Base-by-base conservation (phyloP, 2,888 invertebrate genomes). In the Helicoverpa assulta region DNA sequence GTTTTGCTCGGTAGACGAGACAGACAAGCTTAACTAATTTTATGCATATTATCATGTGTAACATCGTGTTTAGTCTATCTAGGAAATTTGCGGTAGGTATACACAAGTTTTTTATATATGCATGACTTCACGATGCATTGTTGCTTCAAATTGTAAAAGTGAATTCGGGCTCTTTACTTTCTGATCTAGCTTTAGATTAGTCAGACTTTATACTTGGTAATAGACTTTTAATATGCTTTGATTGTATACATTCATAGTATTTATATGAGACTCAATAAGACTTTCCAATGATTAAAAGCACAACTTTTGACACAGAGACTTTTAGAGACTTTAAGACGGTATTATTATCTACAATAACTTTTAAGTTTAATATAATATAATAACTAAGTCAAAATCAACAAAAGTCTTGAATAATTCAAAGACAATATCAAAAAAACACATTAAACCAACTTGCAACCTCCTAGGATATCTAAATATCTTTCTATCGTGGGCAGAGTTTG, bases 1-100 rank as follows among this genome's bases (percentile, higher is more conserved):
- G 64, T 68, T 78, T 64, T 72, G 70, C 63, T 67, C 76, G 76
- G 70, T 72, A 68, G 73, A 82, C 53, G 59, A 0, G 47, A 67
- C 59, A 73, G 47, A 40, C 4, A 40, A 40, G 71, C 74, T 82
- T 80, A 67, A 70, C 58, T 63, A 53, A 47, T 47, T 47, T n/a
- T 61, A 16, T 5, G 12, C 37, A 56, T 60, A 60, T 40, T 60
- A 60, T 40, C 58, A 54, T 59, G 62, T 60, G 16, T 66, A 59
- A 62, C 54, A 53, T 58, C 50, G 14, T 75, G 75, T 75, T 71
- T 76, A 66, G 57, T 64, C 60, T 75, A 51, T 52, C 43, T 56
- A n/a, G 21, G 33, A 47, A 47, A 40, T 59, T 64, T 62, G n/a
- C 52, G 40, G 29, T 8, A n/a, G 19, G 50, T 29, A 54, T 57